A percentile compares a stretch with the other conserved stretches of the same genome.
Conservation (phyloP, 1,140 invertebrate species). For the Orchestia grillus region DNA sequence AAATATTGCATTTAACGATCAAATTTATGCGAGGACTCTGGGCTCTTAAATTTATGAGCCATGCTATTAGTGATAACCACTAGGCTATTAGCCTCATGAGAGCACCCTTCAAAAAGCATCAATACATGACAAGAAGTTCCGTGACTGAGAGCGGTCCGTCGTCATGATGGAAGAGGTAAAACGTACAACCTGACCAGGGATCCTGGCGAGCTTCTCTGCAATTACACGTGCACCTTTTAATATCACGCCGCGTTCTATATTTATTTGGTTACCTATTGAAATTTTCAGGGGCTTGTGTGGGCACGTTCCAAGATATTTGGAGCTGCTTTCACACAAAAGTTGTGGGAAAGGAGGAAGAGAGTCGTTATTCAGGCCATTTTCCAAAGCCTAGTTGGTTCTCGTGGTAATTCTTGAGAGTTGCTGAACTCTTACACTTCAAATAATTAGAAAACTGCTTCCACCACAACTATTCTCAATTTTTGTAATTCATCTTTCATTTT, state of each 20-base stretch:
- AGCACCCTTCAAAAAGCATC: not conserved
- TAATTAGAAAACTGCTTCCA: too few relatives aligned
- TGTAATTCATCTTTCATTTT: not conserved
- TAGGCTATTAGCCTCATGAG: not conserved
- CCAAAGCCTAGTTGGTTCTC: too few relatives aligned
- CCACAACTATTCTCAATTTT: not conserved
- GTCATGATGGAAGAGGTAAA: not conserved
- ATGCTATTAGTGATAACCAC: conserved; percentile 20
- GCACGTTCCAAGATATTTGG: not conserved
- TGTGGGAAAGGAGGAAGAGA: not conserved
- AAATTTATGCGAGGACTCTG: not conserved
- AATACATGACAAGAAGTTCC: not conserved
- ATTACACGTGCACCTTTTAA: not conserved
- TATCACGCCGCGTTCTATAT: not conserved
- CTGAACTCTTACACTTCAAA: too few relatives aligned
- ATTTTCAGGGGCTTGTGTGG: not conserved
- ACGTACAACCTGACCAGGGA: not conserved
- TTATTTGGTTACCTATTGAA: not conserved
- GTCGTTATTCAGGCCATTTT: not conserved
- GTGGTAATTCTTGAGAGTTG: too few relatives aligned
- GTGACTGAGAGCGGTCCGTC: not conserved
- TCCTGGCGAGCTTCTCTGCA: not conserved
- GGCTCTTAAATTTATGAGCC: conserved; percentile 13
- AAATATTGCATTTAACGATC: conserved; percentile 22
- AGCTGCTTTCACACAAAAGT: not conserved